These are phyloP conservation scores for Drosophila paulistorum DNA, from an alignment of 1,140 invertebrate species.

Conservation along the genomic window DNA sequence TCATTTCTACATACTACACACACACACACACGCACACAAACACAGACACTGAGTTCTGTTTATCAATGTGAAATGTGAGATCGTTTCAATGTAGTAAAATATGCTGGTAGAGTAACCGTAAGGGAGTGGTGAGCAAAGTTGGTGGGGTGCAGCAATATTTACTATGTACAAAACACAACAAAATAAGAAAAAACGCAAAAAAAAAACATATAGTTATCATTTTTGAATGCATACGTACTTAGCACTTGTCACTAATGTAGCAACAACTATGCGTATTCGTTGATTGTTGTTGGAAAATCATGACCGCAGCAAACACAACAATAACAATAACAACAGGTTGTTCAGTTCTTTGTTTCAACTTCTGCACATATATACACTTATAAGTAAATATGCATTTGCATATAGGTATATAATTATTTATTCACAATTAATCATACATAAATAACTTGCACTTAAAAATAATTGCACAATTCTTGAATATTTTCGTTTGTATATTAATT, in stretches of 20 bases:
- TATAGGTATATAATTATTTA: neutral
- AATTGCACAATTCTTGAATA: neutral
- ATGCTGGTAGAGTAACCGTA: neutral
- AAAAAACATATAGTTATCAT: neutral
- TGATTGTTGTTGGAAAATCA: conserved; percentile 8
- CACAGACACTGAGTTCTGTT: neutral
- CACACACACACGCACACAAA: neutral
- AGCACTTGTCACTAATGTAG: conserved; percentile 5
- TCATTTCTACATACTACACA: conserved; percentile 7
- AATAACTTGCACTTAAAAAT: neutral
- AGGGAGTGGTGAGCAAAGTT: neutral
- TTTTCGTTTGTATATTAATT: neutral
- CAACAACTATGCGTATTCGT: neutral
- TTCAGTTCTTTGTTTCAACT: conserved; percentile 5
- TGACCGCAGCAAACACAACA: conserved; percentile 2
- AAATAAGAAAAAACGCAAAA: neutral
- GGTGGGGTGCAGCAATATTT: conserved; percentile 2
- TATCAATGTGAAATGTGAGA: conserved; percentile 8
- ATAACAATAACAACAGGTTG: conserved; percentile 11
- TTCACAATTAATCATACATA: neutral
- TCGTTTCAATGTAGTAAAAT: conserved; percentile 8
- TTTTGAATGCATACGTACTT: conserved; percentile 6
- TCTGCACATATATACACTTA: conserved; percentile 1
- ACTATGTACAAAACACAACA: neutral
- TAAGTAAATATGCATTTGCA: neutral